Percentiles rank a stretch among this genome's conserved stretches.
Conservation (phyloP, 2,888 invertebrate species). For the Lithophane ornitopus region DNA sequence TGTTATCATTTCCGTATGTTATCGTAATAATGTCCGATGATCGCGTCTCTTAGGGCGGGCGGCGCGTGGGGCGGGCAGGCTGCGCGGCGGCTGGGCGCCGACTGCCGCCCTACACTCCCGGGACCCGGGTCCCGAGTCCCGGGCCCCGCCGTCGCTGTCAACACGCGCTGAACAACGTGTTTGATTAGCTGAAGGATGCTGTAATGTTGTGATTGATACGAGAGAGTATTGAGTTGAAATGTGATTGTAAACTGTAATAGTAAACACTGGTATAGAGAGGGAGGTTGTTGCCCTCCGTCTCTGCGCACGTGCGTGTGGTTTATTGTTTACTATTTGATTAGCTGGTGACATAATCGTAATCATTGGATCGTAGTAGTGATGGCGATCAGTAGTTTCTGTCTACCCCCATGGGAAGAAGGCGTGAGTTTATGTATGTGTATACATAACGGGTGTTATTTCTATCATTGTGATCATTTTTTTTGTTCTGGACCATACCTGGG, state of each 20-base stretch:
- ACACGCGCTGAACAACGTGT: conserved; percentile 22
- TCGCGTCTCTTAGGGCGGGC: conserved; percentile 55
- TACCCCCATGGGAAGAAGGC: neutral
- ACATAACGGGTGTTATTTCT: too few species aligned
- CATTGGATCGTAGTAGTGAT: neutral
- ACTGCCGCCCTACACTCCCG: conserved; percentile 66
- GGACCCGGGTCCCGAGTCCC: neutral
- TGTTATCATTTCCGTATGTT: conserved; percentile 25
- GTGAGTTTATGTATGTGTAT: neutral
- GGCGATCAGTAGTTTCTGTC: neutral
- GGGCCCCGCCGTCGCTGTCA: neutral
- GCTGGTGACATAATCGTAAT: neutral
- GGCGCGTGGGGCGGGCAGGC: conserved; percentile 67
- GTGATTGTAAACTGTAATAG: conserved; percentile 1
- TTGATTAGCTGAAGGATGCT: conserved; percentile 34
- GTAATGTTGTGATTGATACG: conserved; percentile 21
- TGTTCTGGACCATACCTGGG: too few species aligned
- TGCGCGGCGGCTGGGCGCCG: conserved; percentile 69
- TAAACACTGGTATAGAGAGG: neutral
- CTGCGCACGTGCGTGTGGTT: neutral
- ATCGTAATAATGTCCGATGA: conserved; percentile 43
- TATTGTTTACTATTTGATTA: conserved; percentile 17
- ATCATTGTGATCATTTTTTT: too few species aligned
- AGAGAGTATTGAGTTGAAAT: neutral
- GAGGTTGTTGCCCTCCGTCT: neutral